Conservation (phyloP, 1,140 invertebrate species). For the Leptinotarsa lineolata region DNA sequence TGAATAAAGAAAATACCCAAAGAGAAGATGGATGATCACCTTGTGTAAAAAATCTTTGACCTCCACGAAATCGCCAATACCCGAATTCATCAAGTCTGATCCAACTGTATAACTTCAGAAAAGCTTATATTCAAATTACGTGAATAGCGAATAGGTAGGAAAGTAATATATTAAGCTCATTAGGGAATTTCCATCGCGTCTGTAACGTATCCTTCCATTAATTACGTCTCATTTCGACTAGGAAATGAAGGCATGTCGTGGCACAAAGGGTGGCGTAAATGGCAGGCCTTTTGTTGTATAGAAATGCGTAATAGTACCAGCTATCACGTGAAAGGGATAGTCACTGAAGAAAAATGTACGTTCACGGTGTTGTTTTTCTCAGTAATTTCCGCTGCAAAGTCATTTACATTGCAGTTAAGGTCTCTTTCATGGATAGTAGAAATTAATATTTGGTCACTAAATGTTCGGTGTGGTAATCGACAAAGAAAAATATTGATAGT, state of each 20-base stretch:
- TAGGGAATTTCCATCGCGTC: neutral
- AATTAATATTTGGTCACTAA: no score
- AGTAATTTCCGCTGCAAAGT: neutral
- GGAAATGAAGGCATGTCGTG: neutral
- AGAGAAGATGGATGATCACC: no score
- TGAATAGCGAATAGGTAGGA: neutral
- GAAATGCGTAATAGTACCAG: slow-evolving; percentile 5
- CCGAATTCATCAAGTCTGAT: no score
- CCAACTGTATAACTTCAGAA: neutral
- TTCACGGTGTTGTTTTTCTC: neutral
- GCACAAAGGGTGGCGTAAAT: neutral
- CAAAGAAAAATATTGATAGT: no score
- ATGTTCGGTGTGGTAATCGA: no score
- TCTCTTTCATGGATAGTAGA: neutral
- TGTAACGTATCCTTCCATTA: neutral
- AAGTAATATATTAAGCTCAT: slow-evolving; percentile 6
- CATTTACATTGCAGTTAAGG: neutral
- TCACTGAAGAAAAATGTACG: neutral
- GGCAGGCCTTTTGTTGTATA: slow-evolving; percentile 3
- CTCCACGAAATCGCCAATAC: no score
- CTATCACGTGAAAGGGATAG: neutral
- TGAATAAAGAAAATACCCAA: no score
- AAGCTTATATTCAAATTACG: neutral
- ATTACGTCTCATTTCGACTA: neutral
- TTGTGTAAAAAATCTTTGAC: no score